phyloP scores from a whole-genome alignment of 2,113 vertebrate genomes.

The Butorides virescens region DNA sequence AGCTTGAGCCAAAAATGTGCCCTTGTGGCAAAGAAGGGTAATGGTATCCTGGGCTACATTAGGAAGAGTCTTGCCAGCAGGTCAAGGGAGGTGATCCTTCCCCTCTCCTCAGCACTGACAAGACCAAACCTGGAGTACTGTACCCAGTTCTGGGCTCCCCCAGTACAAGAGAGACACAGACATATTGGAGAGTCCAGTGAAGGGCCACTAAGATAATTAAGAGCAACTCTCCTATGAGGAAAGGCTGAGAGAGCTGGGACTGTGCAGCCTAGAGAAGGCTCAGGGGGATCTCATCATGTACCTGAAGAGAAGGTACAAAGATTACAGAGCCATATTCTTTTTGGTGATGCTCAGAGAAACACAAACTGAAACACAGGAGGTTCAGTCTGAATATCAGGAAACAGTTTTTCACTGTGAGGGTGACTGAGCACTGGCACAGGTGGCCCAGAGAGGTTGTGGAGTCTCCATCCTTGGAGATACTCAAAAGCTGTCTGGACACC shows the following conservation, averaged over 20 bases:
- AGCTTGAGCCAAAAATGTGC: background rate
- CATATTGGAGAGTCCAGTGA: background rate
- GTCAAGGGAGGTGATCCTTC: background rate
- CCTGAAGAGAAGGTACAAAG: background rate
- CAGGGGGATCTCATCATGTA: background rate
- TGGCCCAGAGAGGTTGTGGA: background rate
- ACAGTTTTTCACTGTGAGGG: background rate
- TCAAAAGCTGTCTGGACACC: background rate
- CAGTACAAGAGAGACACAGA: background rate
- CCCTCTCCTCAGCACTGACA: background rate
- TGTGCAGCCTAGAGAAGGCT: background rate
- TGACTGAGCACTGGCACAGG: background rate
- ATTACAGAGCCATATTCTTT: background rate
- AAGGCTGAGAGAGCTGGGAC: background rate
- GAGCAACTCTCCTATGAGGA: background rate
- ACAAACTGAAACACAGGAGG: background rate
- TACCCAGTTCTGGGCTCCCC: background rate
- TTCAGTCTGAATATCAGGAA: background rate
- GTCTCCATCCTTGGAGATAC: background rate
- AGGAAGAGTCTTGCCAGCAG: background rate
- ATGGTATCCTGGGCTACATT: background rate
- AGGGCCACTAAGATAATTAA: background rate
- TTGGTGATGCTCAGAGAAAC: background rate
- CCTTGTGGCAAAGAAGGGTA: background rate
- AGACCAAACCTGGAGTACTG: background rate